Base-by-base conservation (phyloP, 2,113 vertebrate genomes). In the Cephalopholis sonnerati region DNA sequence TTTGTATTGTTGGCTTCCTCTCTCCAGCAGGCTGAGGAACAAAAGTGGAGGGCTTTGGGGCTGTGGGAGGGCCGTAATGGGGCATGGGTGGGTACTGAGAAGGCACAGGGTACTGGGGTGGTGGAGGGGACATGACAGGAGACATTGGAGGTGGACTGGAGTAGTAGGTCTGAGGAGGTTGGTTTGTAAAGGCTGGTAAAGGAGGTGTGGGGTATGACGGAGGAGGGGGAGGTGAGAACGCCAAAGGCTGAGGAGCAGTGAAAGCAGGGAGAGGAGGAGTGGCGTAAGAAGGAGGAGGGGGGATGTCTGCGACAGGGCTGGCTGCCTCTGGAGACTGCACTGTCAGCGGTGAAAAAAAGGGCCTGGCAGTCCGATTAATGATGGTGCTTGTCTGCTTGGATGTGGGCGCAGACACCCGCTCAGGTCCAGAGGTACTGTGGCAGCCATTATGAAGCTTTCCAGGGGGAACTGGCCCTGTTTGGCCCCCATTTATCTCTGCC, bases 291-390 rank as follows among this genome's bases (percentile, higher is more conserved):
- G 97, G 96, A 0, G 96, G 95, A 0, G 95, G 95, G 15, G 96
- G 95, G 63, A 96, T 91, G 53, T 94, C 94, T 3, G 90, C 78
- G 17, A 91, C 63, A 1, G 92, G 89, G 53, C 79, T 93, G 27
- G 17, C 7, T 0, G 50, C 39, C 68, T 89, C 90, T 16, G 86
- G 67, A 77, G 87, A 71, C 81, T 91, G 85, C 77, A 87, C 90
- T 25, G 93, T 87, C 0, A 74, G 70, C 7, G 97, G 96, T 1
- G 95, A 96, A 78, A 98, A 97, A 2, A 99, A 99, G 0, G 98
- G 98, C 72, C 95, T 96, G 84, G 98, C 98, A 0, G 97, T 99
- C 87, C 97, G 94, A 91, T 99, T 99, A 77, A 95, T 91, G 92
- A 97, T 97, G 0, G 95, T 77, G 0, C 84, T 89, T 8, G 96